These are phyloP conservation scores for Trichacis sp. DNA, from an alignment of 2,888 invertebrate species.

Conservation along the genomic window DNA sequence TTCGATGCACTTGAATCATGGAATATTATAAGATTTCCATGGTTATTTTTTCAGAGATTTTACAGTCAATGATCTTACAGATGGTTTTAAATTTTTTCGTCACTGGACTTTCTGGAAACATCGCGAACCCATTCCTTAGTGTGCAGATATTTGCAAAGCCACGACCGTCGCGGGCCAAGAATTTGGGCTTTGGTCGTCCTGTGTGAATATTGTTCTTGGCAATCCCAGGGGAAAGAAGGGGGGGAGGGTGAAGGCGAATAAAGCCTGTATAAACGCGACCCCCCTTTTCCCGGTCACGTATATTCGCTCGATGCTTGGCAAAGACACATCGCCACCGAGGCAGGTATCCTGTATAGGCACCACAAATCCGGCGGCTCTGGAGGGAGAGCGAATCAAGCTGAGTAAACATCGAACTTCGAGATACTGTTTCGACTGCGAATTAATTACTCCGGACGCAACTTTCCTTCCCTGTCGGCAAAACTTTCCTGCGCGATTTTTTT, in stretches of 20 bases:
- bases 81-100: no score
- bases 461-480: slow-evolving; percentile 22
- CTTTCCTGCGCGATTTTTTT: no score
- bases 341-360: slow-evolving; percentile 41
- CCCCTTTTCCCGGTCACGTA: slow-evolving; percentile 37
- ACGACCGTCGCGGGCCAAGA: slow-evolving; percentile 35
- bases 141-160: slow-evolving; percentile 32
- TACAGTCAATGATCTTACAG: no score
- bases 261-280: slow-evolving; percentile 41
- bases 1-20: no score
- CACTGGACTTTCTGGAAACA: no score
- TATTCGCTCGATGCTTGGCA: slow-evolving; percentile 22
- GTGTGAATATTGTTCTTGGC: slow-evolving; percentile 61
- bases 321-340: slow-evolving; percentile 37
- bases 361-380: slow-evolving; percentile 10
- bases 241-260: slow-evolving; percentile 45
- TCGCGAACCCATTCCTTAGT: slow-evolving; percentile 20
- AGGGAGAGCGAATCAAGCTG: slow-evolving; percentile 67
- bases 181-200: slow-evolving; percentile 49
- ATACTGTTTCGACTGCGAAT: slow-evolving; percentile 60
- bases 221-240: slow-evolving; percentile 51
- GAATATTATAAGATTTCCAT: no score
- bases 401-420: slow-evolving; percentile 68
- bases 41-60: no score
- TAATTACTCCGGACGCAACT: slow-evolving; percentile 28